Percentiles rank a stretch among this genome's conserved stretches.
Evolutionary conservation across 1,140 invertebrate genomes (phyloP).

Genomic region (Leptinotarsa texana): DNA sequence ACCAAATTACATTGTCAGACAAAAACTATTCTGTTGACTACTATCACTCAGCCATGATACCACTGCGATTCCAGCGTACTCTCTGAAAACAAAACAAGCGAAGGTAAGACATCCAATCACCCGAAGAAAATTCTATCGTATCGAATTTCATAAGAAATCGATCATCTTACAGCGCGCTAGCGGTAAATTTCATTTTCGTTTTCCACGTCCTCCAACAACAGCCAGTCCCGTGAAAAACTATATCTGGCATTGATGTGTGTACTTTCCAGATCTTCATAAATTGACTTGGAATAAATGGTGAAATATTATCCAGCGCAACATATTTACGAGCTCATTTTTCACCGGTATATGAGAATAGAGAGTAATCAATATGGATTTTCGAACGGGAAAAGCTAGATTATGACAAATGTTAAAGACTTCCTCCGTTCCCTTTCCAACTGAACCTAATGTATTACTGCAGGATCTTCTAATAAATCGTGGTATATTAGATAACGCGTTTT

Average conservation of each 20-base stretch:
- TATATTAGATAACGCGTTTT: constrained; percentile 9
- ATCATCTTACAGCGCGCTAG: neutral
- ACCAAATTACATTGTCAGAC: too few species aligned
- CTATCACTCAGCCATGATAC: too few species aligned
- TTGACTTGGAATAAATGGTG: constrained; percentile 20
- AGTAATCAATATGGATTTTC: constrained; percentile 25
- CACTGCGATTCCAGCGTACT: too few species aligned
- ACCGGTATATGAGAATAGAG: constrained; percentile 16
- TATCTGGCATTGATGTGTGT: constrained; percentile 22
- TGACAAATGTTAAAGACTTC: constrained; percentile 20
- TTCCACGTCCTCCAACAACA: neutral
- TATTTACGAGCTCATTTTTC: constrained; percentile 26
- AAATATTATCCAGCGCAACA: constrained; percentile 22
- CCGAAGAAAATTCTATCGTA: too few species aligned
- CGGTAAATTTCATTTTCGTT: neutral
- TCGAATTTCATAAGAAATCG: too few species aligned
- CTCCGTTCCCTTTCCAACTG: neutral
- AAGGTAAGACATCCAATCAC: too few species aligned
- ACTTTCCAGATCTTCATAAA: constrained; percentile 19
- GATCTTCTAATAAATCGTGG: constrained; percentile 17
- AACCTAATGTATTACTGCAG: constrained; percentile 13
- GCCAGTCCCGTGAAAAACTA: constrained; percentile 1
- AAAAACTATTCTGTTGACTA: too few species aligned
- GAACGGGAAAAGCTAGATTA: constrained; percentile 22
- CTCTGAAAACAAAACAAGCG: too few species aligned